Evolutionary conservation across 2,888 invertebrate genomes (phyloP).

Genomic region (Folsomia candida): DNA sequence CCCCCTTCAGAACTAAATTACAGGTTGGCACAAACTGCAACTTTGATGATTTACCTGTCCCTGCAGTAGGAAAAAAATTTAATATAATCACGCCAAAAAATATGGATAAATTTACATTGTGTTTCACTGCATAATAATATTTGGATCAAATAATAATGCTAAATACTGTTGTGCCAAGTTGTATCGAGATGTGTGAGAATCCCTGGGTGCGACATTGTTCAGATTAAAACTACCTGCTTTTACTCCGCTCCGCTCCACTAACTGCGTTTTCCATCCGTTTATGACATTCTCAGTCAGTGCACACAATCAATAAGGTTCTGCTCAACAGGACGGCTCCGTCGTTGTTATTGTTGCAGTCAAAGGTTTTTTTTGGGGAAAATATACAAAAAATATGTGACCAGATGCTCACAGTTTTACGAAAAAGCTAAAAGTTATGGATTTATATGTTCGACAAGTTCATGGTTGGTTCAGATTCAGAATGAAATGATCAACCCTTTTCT

Average conservation of each 20-base stretch:
- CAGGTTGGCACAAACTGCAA: not conserved
- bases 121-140: too few species aligned
- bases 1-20: not conserved
- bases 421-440: too few species aligned
- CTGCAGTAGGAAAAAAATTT: not conserved
- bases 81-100: not conserved
- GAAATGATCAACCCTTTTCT: not conserved
- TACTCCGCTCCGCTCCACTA: not conserved
- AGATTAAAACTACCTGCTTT: not conserved
- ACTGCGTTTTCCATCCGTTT: not conserved
- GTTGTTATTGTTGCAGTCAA: not conserved
- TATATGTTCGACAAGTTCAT: too few species aligned
- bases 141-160: not conserved
- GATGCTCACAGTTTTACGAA: not conserved
- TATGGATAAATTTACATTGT: too few species aligned
- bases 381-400: not conserved
- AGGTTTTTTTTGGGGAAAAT: not conserved
- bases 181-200: too few species aligned
- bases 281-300: too few species aligned
- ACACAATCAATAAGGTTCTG: not conserved
- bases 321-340: not conserved
- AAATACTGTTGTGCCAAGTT: too few species aligned
- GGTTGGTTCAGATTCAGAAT: too few species aligned
- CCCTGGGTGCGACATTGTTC: too few species aligned
- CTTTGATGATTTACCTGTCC: not conserved